These are phyloP conservation scores for Diphyllodes magnificus DNA, from an alignment of 2,113 vertebrate species.

Conservation along the genomic window DNA sequence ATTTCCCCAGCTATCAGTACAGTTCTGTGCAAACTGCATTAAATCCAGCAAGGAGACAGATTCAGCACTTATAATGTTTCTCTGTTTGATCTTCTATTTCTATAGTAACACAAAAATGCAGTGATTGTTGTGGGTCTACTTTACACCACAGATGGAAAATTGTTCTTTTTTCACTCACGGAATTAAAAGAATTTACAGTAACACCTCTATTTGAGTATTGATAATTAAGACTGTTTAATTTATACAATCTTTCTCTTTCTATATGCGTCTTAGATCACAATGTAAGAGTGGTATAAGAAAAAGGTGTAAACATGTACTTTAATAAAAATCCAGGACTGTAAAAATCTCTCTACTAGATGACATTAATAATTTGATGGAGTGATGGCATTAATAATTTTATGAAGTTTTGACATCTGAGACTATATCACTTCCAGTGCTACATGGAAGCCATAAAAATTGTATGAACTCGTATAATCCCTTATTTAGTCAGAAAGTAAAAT, in stretches of 20 bases:
- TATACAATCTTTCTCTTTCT: not conserved
- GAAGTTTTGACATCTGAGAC: not conserved
- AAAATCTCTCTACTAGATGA: not conserved
- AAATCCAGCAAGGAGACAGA: not conserved
- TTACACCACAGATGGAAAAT: not conserved
- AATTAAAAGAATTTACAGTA: not conserved
- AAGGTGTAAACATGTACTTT: accelerated
- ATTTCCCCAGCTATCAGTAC: not conserved
- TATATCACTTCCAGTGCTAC: not conserved
- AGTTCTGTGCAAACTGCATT: not conserved
- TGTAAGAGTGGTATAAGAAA: not conserved
- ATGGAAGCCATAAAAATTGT: not conserved
- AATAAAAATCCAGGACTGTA: not conserved
- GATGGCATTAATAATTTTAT: not conserved
- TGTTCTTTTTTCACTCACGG: not conserved
- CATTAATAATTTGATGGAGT: not conserved
- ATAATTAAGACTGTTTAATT: not conserved
- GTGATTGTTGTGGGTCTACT: not conserved
- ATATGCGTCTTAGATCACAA: not conserved
- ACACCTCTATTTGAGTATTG: not conserved
- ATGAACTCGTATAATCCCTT: not conserved
- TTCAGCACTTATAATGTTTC: not conserved
- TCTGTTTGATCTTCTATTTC: not conserved
- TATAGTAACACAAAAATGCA: not conserved
- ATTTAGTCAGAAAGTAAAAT: not conserved